Evolutionary conservation across 2,797 vertebrate species (phyloP).

Genomic region (Crocidura indochinensis): DNA sequence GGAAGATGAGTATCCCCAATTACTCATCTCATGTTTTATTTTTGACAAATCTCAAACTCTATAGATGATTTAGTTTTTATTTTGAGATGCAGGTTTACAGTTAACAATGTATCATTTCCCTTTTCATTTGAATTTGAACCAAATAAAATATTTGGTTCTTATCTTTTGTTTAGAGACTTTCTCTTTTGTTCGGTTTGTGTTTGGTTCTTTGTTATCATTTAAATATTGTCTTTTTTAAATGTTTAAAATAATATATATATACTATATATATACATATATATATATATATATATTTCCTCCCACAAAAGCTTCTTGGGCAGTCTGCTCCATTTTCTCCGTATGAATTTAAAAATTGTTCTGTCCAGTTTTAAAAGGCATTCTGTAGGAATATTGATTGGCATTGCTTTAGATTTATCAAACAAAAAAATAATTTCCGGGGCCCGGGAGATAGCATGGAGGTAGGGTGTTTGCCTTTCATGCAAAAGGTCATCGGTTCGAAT

Average conservation of each 20-base stretch:
- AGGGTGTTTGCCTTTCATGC: too few species aligned
- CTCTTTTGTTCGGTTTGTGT: slow-evolving; percentile 34
- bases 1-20: too few species aligned
- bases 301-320: not conserved
- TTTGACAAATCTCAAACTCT: slow-evolving; percentile 47
- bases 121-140: slow-evolving; percentile 29
- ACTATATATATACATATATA: too few species aligned
- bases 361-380: not conserved
- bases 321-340: not conserved
- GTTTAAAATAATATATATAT: not conserved
- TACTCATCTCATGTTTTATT: slow-evolving; percentile 31
- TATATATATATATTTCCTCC: not conserved
- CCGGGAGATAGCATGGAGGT: too few species aligned
- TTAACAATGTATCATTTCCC: not conserved
- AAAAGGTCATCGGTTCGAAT: too few species aligned
- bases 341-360: slow-evolving; percentile 34
- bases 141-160: slow-evolving; percentile 36
- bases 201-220: slow-evolving; percentile 19
- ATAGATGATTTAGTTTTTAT: not conserved
- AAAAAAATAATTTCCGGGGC: too few species aligned
- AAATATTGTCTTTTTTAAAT: slow-evolving; percentile 32
- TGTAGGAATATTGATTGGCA: not conserved
- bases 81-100: slow-evolving; percentile 31
- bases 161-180: not conserved
- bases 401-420: slow-evolving; percentile 24